Evolutionary conservation across 2,888 invertebrate genomes (phyloP).

Genomic region (Hirtodrosophila trivittata): DNA sequence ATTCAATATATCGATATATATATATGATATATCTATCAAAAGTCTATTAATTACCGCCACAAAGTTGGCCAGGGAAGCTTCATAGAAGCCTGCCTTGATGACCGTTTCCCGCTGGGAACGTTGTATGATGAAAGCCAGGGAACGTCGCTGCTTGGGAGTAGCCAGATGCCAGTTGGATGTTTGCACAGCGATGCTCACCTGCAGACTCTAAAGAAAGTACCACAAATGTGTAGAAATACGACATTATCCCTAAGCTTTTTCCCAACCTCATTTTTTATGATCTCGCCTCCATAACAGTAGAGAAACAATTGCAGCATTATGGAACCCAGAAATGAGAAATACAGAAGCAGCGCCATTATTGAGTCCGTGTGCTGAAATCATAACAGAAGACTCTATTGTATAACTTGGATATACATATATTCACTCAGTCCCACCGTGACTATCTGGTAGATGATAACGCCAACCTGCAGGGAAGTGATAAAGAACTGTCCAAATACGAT

Average conservation of each 20-base stretch:
- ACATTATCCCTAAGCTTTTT: neutral
- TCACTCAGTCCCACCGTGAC: constrained; percentile 62
- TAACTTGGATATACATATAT: neutral
- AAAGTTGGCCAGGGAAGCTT: constrained; percentile 81
- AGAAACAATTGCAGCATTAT: constrained; percentile 81
- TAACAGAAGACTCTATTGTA: too few species aligned
- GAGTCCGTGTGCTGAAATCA: constrained; percentile 73
- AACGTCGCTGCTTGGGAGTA: constrained; percentile 67
- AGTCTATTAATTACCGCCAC: constrained; percentile 64
- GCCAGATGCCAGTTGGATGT: constrained; percentile 78
- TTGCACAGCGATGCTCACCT: constrained; percentile 75
- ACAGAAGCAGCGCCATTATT: constrained; percentile 65
- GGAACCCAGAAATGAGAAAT: constrained; percentile 74
- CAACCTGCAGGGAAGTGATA: constrained; percentile 81
- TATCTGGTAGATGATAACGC: constrained; percentile 82
- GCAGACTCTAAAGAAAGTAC: constrained; percentile 64
- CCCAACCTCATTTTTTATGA: constrained; percentile 78
- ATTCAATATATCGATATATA: too few species aligned
- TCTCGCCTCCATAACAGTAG: constrained; percentile 82
- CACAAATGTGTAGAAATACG: neutral
- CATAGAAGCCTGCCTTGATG: constrained; percentile 81
- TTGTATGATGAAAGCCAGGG: constrained; percentile 69
- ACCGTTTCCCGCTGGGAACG: constrained; percentile 76
- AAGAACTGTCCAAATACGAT: constrained; percentile 82
- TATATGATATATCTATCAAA: neutral